These are phyloP conservation scores for Nomada hirtipes DNA, from an alignment of 2,888 invertebrate species.

Conservation along the genomic window DNA sequence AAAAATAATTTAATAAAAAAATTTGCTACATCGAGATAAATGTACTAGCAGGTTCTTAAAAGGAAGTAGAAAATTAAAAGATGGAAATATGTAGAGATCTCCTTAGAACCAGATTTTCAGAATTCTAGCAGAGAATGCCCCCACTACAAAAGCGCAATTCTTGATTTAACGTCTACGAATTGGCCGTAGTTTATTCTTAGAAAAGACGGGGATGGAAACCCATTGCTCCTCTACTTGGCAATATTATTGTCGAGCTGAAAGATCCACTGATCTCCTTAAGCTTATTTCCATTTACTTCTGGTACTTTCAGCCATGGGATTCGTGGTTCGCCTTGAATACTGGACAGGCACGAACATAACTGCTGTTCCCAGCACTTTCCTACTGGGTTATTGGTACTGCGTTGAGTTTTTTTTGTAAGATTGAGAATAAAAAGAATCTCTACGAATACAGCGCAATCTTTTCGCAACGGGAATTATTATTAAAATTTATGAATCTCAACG, in stretches of 20 bases:
- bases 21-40: too few species aligned
- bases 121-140: not conserved
- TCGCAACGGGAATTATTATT: not conserved
- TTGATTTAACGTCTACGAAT: slow-evolving; percentile 5
- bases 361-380: slow-evolving; percentile 37
- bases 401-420: slow-evolving; percentile 39
- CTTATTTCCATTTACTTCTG: slow-evolving; percentile 52
- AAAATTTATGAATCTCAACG: too few species aligned
- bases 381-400: slow-evolving; percentile 20
- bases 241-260: slow-evolving; percentile 48
- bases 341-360: slow-evolving; percentile 37
- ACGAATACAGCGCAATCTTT: not conserved
- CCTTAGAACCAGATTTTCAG: not conserved
- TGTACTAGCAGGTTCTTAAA: not conserved
- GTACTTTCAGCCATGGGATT: slow-evolving; percentile 20
- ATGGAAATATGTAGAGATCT: not conserved
- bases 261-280: slow-evolving; percentile 35
- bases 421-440: not conserved
- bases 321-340: slow-evolving; percentile 30
- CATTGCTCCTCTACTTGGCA: slow-evolving; percentile 39
- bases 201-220: slow-evolving; percentile 14
- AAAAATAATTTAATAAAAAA: too few species aligned
- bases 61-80: not conserved
- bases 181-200: slow-evolving; percentile 12
- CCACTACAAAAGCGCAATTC: slow-evolving; percentile 6